phyloP scores from a whole-genome alignment of 2,113 vertebrate species.

The Collichthys lucidus region DNA sequence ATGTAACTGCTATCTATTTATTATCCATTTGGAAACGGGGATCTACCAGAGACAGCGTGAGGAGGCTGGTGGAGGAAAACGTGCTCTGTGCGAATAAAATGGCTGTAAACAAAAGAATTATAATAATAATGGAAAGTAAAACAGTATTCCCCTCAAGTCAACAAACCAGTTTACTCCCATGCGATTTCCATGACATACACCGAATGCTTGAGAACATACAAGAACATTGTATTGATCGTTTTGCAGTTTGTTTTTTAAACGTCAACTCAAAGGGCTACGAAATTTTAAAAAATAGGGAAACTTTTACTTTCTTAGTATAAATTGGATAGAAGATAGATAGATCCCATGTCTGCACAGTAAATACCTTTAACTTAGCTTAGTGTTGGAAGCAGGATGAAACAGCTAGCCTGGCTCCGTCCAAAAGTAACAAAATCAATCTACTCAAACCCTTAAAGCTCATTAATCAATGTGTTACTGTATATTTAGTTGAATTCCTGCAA shows the following conservation, averaged over 20 bases:
- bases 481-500: no score
- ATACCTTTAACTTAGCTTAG: no score
- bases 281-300: not conserved
- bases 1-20: not conserved
- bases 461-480: not conserved
- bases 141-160: slow-evolving; percentile 9
- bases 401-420: not conserved
- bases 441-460: not conserved
- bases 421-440: not conserved
- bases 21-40: not conserved
- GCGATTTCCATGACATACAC: slow-evolving; percentile 2
- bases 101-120: slow-evolving; percentile 35
- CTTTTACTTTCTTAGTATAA: no score
- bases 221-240: not conserved
- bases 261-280: not conserved
- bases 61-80: slow-evolving; percentile 9
- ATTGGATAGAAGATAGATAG: no score
- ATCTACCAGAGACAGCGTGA: not conserved
- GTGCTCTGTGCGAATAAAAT: slow-evolving; percentile 1
- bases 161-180: not conserved
- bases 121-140: slow-evolving; percentile 23
- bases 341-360: not conserved
- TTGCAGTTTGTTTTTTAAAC: not conserved
- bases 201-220: no score
- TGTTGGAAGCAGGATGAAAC: no score